phyloP scores from a whole-genome alignment of 2,113 vertebrate genomes.

The Bombycilla garrulus region DNA sequence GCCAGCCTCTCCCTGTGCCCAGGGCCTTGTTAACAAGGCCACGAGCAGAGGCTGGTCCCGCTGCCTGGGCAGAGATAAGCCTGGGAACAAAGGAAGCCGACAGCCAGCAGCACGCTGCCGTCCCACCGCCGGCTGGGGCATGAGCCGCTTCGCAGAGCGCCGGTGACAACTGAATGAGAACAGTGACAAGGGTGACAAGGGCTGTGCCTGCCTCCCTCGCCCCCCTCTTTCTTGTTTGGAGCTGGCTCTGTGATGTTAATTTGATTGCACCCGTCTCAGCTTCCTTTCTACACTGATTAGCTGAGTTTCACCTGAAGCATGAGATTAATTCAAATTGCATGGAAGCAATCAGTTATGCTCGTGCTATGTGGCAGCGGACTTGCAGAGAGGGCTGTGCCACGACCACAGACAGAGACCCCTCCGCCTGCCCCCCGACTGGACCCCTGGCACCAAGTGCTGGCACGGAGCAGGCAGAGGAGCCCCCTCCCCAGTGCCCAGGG shows the following conservation, averaged over 20 bases:
- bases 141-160: background rate
- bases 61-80: constrained; percentile 62
- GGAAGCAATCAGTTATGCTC: constrained; percentile 64
- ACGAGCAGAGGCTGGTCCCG: background rate
- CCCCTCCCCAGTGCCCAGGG: background rate
- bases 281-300: constrained; percentile 76
- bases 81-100: constrained; percentile 38
- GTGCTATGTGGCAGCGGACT: background rate
- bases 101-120: background rate
- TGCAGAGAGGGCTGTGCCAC: background rate
- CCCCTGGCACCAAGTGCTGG: fast-evolving
- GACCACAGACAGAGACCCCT: background rate
- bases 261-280: constrained; percentile 68
- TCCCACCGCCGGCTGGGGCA: background rate
- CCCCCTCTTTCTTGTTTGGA: constrained; percentile 49
- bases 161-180: constrained; percentile 13
- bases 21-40: constrained; percentile 50
- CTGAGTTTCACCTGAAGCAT: constrained; percentile 73
- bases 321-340: constrained; percentile 73
- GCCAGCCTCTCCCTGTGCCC: background rate
- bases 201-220: background rate
- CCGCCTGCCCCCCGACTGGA: background rate
- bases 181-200: constrained; percentile 28
- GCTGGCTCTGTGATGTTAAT: constrained; percentile 64
- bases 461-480: background rate